Percentiles rank a stretch among this genome's conserved stretches.
phyloP scores from a whole-genome alignment of 2,888 invertebrate genomes.

The Idaea straminata region DNA sequence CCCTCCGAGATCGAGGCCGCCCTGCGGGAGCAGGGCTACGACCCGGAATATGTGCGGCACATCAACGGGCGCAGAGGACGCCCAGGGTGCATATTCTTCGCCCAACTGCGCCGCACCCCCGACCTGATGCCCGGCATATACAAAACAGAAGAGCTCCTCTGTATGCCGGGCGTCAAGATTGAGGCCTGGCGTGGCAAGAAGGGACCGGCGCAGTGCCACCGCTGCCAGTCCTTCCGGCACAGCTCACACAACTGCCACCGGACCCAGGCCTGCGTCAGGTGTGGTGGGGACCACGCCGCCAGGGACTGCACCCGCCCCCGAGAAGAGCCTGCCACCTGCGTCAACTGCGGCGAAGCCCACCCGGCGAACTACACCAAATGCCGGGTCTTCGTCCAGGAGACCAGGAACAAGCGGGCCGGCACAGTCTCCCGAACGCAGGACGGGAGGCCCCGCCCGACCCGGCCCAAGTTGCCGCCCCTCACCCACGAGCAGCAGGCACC shows the following conservation, averaged over 20 bases:
- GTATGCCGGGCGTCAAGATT: slow-evolving; percentile 22
- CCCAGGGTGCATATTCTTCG: slow-evolving; percentile 23
- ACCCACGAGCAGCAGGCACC: too few relatives aligned
- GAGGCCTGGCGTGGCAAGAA: slow-evolving; percentile 24
- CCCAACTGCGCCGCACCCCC: slow-evolving; percentile 11
- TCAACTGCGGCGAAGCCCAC: slow-evolving; percentile 21
- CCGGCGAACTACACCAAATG: slow-evolving; percentile 20
- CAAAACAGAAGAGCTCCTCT: slow-evolving; percentile 19
- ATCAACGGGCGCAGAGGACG: too few relatives aligned
- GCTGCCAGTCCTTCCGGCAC: slow-evolving; percentile 30
- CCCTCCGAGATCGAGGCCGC: too few relatives aligned
- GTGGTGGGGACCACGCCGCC: slow-evolving; percentile 15
- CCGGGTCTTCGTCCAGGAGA: slow-evolving; percentile 13
- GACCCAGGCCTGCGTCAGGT: slow-evolving; percentile 14
- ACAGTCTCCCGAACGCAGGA: slow-evolving; percentile 9
- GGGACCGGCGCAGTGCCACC: slow-evolving; percentile 28
- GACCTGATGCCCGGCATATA: slow-evolving; percentile 21
- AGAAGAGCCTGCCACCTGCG: slow-evolving; percentile 17
- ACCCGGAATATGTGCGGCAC: too few relatives aligned
- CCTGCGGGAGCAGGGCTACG: too few relatives aligned
- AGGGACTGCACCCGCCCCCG: slow-evolving; percentile 16
- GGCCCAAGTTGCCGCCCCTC: too few relatives aligned
- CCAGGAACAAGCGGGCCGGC: slow-evolving; percentile 14
- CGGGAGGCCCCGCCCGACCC: too few relatives aligned
- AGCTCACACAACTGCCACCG: slow-evolving; percentile 26